A percentile compares a stretch with the other conserved stretches of the same genome.
Evolutionary conservation across 2,113 vertebrate species (phyloP).

Genomic region (Chloropsis hardwickii): DNA sequence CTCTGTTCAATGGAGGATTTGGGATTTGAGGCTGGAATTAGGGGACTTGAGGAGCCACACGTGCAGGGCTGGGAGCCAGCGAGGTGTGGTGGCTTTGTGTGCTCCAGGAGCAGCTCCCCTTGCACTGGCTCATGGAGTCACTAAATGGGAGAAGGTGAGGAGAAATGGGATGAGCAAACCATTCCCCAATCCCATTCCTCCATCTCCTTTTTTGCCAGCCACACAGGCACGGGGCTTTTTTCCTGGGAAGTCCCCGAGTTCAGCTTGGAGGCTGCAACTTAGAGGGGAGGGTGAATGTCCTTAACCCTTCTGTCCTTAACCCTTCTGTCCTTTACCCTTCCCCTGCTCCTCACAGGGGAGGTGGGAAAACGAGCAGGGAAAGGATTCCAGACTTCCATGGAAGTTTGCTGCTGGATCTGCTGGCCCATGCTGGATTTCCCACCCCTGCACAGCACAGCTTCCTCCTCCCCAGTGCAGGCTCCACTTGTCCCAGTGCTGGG

Average conservation of each 20-base stretch:
- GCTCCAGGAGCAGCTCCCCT: background rate
- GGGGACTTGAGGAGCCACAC: background rate
- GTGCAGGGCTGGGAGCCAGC: background rate
- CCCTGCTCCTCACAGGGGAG: too few species aligned
- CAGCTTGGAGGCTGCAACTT: fast-evolving
- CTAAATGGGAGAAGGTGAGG: background rate
- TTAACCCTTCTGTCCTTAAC: background rate
- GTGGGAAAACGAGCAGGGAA: too few species aligned
- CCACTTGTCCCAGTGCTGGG: too few species aligned
- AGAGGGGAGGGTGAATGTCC: fast-evolving
- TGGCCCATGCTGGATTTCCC: too few species aligned
- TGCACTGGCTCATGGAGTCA: fast-evolving
- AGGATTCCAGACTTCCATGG: too few species aligned
- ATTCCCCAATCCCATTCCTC: background rate
- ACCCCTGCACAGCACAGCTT: too few species aligned
- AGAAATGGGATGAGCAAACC: background rate
- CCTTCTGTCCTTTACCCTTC: too few species aligned
- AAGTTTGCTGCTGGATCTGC: too few species aligned
- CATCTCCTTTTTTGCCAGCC: background rate
- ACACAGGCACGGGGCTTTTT: background rate
- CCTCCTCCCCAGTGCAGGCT: too few species aligned
- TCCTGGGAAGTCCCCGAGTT: background rate
- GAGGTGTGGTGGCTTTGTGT: fast-evolving
- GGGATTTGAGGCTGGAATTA: background rate
- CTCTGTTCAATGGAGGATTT: fast-evolving